Percentiles rank a stretch among this genome's conserved stretches.
phyloP scores from a whole-genome alignment of 2,888 invertebrate genomes.

The Ectemnius continuus region DNA sequence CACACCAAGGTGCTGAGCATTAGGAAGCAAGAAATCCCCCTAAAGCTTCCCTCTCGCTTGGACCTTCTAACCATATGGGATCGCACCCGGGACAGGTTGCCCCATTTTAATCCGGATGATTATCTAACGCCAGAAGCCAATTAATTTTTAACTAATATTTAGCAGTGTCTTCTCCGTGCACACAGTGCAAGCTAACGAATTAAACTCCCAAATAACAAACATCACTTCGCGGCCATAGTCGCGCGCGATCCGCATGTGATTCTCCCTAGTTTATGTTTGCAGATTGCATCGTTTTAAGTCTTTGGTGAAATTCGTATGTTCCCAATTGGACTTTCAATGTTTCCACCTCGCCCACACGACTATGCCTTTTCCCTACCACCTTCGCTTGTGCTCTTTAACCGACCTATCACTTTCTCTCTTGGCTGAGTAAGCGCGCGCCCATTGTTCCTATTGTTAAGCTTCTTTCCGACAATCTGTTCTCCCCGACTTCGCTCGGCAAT shows the following conservation, averaged over 20 bases:
- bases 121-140: constrained; percentile 27
- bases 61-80: constrained; percentile 62
- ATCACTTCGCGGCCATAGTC: constrained; percentile 42
- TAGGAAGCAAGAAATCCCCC: constrained; percentile 19
- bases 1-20: constrained; percentile 44
- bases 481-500: no score
- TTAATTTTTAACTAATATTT: constrained; percentile 13
- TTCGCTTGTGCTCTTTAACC: background rate
- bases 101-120: constrained; percentile 13
- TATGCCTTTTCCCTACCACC: background rate
- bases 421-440: constrained; percentile 2
- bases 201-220: constrained; percentile 39
- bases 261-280: background rate
- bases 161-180: constrained; percentile 42
- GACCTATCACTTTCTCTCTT: constrained; percentile 18
- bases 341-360: constrained; percentile 22
- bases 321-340: constrained; percentile 60
- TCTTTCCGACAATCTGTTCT: background rate
- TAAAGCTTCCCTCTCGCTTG: constrained; percentile 51
- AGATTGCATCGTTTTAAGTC: constrained; percentile 13
- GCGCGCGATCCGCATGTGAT: constrained; percentile 26
- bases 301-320: constrained; percentile 53
- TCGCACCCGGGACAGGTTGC: constrained; percentile 47
- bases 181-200: constrained; percentile 52
- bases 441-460: constrained; percentile 7